Base-by-base conservation (phyloP, 2,888 invertebrate genomes). In the Aleiodes leptofemur region DNA sequence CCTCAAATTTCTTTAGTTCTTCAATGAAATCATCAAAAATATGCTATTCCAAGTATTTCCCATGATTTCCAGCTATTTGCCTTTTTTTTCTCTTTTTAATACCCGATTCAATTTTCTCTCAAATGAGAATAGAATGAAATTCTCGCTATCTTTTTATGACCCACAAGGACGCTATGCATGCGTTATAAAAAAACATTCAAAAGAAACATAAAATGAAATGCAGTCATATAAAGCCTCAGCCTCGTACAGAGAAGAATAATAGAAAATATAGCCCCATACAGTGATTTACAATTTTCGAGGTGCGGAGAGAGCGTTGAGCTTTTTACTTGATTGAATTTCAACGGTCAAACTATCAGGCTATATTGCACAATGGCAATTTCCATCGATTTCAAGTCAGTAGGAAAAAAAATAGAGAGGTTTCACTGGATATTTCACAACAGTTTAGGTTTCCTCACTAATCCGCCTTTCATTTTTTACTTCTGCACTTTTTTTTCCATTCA, bases 301-400 rank as follows among this genome's bases (percentile, higher is more conserved):
- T 31, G n/a, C 29, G 43, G 38, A 69, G 11, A 43, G 43, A 43
- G 43, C 11, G 9, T 43, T 43, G 43, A 4, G 69, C 77, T 77
- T 79, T 77, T 74, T 76, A 79, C 79, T 77, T 77, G 77, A 79
- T 79, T 78, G 77, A 79, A 79, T 79, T 77, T 74, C 68, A 70
- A 64, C 68, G 70, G 73, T 48, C 77, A 64, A 77, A 79, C 66
- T 61, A 76, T 50, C 48, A 72, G 53, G 69, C 50, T 64, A 69
- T 74, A 73, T 76, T 66, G 48, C 38, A 72, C 66, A 34, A 59
- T 66, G 43, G 55, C 71, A 70, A 77, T 78, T 57, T 51, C 31
- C 51, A 73, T 77, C 72, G 73, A 75, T 69, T 53, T 43, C 43
- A 43, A 43, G 73, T 72, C 71, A 8, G 71, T 75, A 68, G 31